Evolutionary conservation across 1,140 invertebrate species (phyloP).

Genomic region (Coenobita brevimanus): DNA sequence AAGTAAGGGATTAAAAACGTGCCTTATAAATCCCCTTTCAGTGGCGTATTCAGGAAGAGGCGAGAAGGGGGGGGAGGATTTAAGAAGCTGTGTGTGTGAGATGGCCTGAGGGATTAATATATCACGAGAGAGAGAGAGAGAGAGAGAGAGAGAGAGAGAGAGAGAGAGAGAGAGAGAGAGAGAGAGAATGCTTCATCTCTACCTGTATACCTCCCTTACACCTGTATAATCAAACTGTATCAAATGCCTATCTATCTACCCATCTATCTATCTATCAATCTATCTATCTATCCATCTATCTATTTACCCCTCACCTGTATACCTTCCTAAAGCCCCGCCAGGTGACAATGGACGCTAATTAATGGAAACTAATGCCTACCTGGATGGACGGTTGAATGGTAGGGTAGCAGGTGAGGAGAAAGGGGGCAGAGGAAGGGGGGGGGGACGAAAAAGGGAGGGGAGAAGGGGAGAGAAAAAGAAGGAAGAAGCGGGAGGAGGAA

Average conservation of each 20-base stretch:
- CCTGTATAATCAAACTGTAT: background rate
- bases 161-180: background rate
- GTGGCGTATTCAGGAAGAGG: too few relatives aligned
- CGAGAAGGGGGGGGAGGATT: too few relatives aligned
- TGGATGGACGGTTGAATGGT: constrained; percentile 48
- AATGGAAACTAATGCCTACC: constrained; percentile 56
- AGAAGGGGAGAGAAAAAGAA: too few relatives aligned
- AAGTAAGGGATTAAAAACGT: too few relatives aligned
- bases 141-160: too few relatives aligned
- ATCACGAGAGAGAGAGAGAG: too few relatives aligned
- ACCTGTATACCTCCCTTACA: background rate
- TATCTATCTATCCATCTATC: background rate
- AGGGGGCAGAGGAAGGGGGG: too few relatives aligned
- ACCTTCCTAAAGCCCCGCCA: background rate
- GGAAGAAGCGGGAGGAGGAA: too few relatives aligned
- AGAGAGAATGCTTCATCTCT: background rate
- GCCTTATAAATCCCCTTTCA: too few relatives aligned
- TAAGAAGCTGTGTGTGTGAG: too few relatives aligned
- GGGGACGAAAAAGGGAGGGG: too few relatives aligned
- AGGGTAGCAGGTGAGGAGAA: background rate
- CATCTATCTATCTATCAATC: background rate
- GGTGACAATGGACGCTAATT: constrained; percentile 52
- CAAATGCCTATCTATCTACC: background rate
- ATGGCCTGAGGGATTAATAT: background rate
- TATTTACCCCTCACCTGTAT: background rate